These are phyloP conservation scores for Pipistrellus pygmaeus DNA, from an alignment of 2,797 vertebrate genomes.

Conservation along the genomic window DNA sequence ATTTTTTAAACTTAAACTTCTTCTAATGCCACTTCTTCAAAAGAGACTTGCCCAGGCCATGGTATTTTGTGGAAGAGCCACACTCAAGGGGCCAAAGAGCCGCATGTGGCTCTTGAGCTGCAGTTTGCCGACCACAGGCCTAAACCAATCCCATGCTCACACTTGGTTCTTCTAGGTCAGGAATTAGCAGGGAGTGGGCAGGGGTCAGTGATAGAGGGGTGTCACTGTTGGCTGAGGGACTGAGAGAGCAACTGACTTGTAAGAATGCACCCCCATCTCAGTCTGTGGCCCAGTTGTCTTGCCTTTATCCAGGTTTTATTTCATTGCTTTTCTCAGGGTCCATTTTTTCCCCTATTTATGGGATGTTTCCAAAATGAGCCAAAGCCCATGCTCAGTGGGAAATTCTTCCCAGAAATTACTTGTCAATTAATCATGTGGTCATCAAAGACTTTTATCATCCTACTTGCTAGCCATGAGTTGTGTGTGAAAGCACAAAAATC, in stretches of 20 bases:
- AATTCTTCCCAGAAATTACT: conserved; percentile 27
- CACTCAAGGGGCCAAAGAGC: too few species aligned
- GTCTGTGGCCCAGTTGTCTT: not conserved
- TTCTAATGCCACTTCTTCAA: too few species aligned
- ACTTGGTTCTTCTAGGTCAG: not conserved
- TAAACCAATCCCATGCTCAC: not conserved
- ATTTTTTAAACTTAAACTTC: too few species aligned
- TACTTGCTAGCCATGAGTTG: not conserved
- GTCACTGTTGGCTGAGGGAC: not conserved
- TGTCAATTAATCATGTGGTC: not conserved
- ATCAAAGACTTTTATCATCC: not conserved
- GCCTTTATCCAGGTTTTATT: not conserved
- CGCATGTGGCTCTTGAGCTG: too few species aligned
- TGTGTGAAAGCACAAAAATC: not conserved
- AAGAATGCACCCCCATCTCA: not conserved
- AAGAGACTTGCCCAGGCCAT: too few species aligned
- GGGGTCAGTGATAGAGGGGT: not conserved
- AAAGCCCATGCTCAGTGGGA: not conserved
- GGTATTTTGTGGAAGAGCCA: too few species aligned
- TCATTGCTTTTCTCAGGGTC: not conserved
- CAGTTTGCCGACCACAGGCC: not conserved
- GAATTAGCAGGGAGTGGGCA: not conserved
- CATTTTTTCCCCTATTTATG: conserved; percentile 18
- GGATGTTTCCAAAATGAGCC: conserved; percentile 20
- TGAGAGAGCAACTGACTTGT: not conserved